These are phyloP conservation scores for Lota lota DNA, from an alignment of 2,113 vertebrate species.

Conservation along the genomic window DNA sequence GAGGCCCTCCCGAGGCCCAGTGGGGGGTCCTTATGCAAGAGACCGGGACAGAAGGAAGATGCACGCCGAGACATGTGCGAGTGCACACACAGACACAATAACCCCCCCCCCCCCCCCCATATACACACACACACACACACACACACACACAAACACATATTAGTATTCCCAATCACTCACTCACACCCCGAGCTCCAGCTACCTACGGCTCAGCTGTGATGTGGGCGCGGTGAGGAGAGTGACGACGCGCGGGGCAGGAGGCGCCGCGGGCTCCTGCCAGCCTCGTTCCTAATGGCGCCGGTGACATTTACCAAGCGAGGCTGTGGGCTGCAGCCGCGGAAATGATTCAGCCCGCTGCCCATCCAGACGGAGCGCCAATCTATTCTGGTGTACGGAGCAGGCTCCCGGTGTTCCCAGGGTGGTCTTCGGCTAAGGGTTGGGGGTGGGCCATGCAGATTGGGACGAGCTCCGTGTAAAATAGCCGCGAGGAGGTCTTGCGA, in stretches of 20 bases:
- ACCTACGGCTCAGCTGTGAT: constrained; percentile 56
- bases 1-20: constrained; percentile 11
- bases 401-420: constrained; percentile 11
- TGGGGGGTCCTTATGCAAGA: constrained; percentile 35
- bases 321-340: constrained; percentile 54
- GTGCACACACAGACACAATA: background rate
- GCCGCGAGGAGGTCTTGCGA: too few relatives aligned
- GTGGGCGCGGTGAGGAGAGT: constrained; percentile 42
- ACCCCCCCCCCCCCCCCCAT: too few relatives aligned
- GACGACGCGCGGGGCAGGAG: constrained; percentile 38
- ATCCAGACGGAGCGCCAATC: constrained; percentile 37
- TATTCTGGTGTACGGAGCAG: constrained; percentile 47
- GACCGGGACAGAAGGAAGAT: constrained; percentile 24
- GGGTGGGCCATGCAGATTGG: too few relatives aligned
- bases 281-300: constrained; percentile 46
- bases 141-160: constrained; percentile 20
- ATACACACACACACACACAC: constrained; percentile 16
- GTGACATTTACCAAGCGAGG: constrained; percentile 66
- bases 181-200: constrained; percentile 30
- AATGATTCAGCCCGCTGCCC: constrained; percentile 53
- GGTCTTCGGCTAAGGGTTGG: background rate
- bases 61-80: constrained; percentile 1
- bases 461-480: too few relatives aligned
- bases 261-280: constrained; percentile 42
- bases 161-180: constrained; percentile 17